These are phyloP conservation scores for Pardosa pseudoannulata DNA, from an alignment of 2,888 invertebrate genomes.

Conservation along the genomic window DNA sequence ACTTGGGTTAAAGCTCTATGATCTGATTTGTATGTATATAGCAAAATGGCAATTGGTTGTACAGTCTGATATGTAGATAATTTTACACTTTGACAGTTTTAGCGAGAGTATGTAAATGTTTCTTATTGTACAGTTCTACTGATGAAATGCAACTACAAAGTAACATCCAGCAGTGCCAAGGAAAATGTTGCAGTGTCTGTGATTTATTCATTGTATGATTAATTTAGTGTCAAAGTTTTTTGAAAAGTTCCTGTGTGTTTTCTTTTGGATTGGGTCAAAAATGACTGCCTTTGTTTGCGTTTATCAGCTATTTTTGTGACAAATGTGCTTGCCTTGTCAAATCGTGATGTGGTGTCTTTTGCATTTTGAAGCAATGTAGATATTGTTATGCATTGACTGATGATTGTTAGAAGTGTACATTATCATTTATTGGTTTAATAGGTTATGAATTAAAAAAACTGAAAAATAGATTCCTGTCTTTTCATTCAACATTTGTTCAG, in stretches of 20 bases:
- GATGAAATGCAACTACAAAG: constrained; percentile 52
- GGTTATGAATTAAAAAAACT: constrained; percentile 64
- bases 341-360: constrained; percentile 68
- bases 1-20: constrained; percentile 19
- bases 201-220: constrained; percentile 67
- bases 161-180: constrained; percentile 71
- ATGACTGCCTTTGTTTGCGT: constrained; percentile 39
- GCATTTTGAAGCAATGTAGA: constrained; percentile 69
- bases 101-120: constrained; percentile 56
- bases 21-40: constrained; percentile 66
- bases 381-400: constrained; percentile 71
- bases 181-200: constrained; percentile 68
- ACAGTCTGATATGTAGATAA: constrained; percentile 64
- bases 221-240: constrained; percentile 65
- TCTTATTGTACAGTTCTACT: constrained; percentile 55
- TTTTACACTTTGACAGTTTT: constrained; percentile 66
- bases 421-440: constrained; percentile 69
- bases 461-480: too few relatives aligned
- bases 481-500: too few relatives aligned
- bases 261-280: constrained; percentile 61
- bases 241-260: constrained; percentile 70
- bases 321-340: constrained; percentile 70
- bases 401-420: constrained; percentile 70
- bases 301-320: constrained; percentile 67
- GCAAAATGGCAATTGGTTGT: constrained; percentile 39